Conservation (phyloP, 1,140 invertebrate species). For the Drosophila seguyi region DNA sequence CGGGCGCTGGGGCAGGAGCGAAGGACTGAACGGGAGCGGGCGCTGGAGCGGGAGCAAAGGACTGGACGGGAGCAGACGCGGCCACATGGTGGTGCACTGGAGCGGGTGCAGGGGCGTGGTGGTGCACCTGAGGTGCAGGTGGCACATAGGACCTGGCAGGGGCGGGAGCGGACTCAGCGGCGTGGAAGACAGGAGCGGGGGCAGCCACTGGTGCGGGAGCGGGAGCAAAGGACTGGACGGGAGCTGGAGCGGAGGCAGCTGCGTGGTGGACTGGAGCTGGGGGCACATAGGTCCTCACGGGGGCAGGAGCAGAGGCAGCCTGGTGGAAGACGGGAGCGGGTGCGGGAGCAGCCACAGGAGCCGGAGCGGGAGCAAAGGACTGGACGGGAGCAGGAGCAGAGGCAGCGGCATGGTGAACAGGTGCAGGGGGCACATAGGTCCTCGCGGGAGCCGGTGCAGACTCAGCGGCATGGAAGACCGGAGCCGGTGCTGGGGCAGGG, state of each 20-base stretch:
- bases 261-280: constrained; percentile 19
- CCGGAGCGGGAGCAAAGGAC: constrained; percentile 36
- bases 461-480: constrained; percentile 10
- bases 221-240: constrained; percentile 45
- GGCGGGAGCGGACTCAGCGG: constrained; percentile 46
- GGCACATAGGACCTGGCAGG: constrained; percentile 41
- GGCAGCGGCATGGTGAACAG: constrained; percentile 37
- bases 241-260: constrained; percentile 40
- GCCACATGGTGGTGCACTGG: constrained; percentile 38
- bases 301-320: constrained; percentile 35
- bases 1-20: constrained; percentile 50
- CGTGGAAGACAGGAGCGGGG: constrained; percentile 49
- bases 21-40: constrained; percentile 45
- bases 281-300: constrained; percentile 27
- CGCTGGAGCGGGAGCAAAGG: constrained; percentile 41
- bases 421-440: constrained; percentile 22
- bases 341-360: constrained; percentile 30
- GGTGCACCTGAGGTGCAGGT: constrained; percentile 44
- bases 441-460: constrained; percentile 36
- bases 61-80: constrained; percentile 34
- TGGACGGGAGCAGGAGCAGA: constrained; percentile 49
- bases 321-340: constrained; percentile 21
- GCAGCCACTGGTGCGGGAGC: constrained; percentile 45
- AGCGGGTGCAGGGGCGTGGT: constrained; percentile 37
- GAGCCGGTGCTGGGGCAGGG: constrained; percentile 13